Conservation (phyloP, 2,797 vertebrate species). For the Anguilla pacifica region DNA sequence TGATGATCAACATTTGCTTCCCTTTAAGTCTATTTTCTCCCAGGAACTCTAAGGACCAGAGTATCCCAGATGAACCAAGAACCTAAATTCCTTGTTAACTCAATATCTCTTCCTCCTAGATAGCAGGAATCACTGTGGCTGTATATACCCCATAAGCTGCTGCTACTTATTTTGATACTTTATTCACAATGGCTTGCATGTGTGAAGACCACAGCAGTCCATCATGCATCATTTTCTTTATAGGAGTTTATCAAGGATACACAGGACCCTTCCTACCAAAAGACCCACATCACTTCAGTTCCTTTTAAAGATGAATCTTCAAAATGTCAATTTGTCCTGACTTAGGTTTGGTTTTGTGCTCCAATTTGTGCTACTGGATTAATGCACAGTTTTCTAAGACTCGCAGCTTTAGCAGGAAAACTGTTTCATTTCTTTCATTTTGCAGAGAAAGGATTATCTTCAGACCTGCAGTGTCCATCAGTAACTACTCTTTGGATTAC, state of each 20-base stretch:
- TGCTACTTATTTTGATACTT: not conserved
- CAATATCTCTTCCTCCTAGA: constrained; percentile 29
- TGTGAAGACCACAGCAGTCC: not conserved
- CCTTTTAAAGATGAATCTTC: not conserved
- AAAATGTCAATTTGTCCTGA: not conserved
- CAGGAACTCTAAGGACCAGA: not conserved
- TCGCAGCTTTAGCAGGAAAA: not conserved
- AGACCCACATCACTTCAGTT: not conserved
- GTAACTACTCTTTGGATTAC: not conserved
- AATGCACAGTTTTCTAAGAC: not conserved
- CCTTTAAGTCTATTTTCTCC: not conserved
- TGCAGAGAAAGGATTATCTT: not conserved
- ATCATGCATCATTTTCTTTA: constrained; percentile 22
- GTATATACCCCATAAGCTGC: not conserved
- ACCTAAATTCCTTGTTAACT: not conserved
- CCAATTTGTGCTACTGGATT: not conserved
- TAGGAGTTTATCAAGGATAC: constrained; percentile 13
- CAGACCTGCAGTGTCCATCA: not conserved
- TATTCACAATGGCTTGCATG: not conserved
- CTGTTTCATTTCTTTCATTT: not conserved
- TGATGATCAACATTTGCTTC: constrained; percentile 23
- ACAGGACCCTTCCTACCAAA: not conserved
- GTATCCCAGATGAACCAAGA: not conserved
- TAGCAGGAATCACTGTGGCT: constrained; percentile 15
- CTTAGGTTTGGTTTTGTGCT: not conserved